These are phyloP conservation scores for Danaus plexippus DNA, from an alignment of 1,140 invertebrate species.

Conservation along the genomic window DNA sequence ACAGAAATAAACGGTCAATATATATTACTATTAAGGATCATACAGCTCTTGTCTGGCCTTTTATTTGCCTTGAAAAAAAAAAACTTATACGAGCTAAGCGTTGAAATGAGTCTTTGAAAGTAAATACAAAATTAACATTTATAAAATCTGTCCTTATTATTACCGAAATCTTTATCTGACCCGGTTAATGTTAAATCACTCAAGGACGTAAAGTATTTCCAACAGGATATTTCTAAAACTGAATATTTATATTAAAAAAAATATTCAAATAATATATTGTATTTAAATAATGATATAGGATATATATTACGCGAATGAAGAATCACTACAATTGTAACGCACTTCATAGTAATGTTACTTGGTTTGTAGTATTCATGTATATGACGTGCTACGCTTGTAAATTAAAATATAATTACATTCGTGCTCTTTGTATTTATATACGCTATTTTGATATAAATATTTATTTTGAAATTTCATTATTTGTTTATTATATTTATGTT, in stretches of 20 bases:
- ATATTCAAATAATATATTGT: constrained; percentile 2
- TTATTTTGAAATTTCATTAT: too few species aligned
- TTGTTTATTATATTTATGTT: too few species aligned
- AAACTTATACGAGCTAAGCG: neutral
- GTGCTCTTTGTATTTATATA: too few species aligned
- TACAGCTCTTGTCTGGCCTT: too few species aligned
- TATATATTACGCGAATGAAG: too few species aligned
- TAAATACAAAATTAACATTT: neutral
- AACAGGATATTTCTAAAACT: constrained; percentile 19
- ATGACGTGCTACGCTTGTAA: too few species aligned
- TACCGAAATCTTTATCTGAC: constrained; percentile 24
- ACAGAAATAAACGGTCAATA: neutral
- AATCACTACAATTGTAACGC: too few species aligned
- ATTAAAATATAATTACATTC: too few species aligned
- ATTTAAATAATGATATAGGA: neutral
- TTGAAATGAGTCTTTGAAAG: neutral
- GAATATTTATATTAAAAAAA: constrained; percentile 7
- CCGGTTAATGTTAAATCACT: constrained; percentile 20
- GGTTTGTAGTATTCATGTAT: too few species aligned
- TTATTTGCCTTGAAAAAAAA: neutral
- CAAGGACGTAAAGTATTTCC: constrained; percentile 39
- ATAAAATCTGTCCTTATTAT: constrained; percentile 10
- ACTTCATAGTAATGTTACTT: too few species aligned
- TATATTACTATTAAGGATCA: neutral
- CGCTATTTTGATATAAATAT: too few species aligned